A percentile compares a stretch with the other conserved stretches of the same genome.
Conservation (phyloP, 2,113 vertebrate species). For the Gulo gulo region DNA sequence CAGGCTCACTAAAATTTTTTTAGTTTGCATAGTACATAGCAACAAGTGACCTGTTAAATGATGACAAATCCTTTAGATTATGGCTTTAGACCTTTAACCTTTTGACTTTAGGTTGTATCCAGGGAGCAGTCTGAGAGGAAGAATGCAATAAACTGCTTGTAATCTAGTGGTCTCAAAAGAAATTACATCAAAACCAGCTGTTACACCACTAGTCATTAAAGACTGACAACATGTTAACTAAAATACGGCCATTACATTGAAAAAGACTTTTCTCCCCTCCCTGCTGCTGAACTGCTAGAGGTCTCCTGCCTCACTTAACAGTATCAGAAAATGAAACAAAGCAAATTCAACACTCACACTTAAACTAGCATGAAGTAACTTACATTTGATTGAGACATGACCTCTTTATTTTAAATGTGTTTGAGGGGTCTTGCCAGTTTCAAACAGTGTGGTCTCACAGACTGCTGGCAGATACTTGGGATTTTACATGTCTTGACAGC, state of each 20-base stretch:
- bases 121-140: conserved; percentile 80
- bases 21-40: conserved; percentile 68
- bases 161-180: conserved; percentile 84
- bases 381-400: conserved; percentile 19
- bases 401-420: conserved; percentile 54
- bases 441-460: not conserved
- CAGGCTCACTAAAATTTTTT: conserved; percentile 32
- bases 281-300: conserved; percentile 29
- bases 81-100: conserved; percentile 89
- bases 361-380: not conserved
- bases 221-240: conserved; percentile 77
- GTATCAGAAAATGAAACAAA: conserved; percentile 51
- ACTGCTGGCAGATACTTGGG: not conserved
- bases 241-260: conserved; percentile 76
- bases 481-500: not conserved
- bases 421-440: not conserved
- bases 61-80: conserved; percentile 85
- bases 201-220: conserved; percentile 77
- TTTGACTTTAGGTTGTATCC: conserved; percentile 82
- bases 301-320: not conserved
- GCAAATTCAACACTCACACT: not conserved
- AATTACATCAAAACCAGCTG: conserved; percentile 85
- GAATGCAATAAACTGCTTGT: conserved; percentile 86
- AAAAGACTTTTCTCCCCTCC: conserved; percentile 70
- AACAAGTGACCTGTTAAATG: conserved; percentile 84